A percentile compares a stretch with the other conserved stretches of the same genome.
These are phyloP conservation scores for Zaprionus kolodkinae DNA, from an alignment of 1,140 invertebrate genomes.

Conservation along the genomic window DNA sequence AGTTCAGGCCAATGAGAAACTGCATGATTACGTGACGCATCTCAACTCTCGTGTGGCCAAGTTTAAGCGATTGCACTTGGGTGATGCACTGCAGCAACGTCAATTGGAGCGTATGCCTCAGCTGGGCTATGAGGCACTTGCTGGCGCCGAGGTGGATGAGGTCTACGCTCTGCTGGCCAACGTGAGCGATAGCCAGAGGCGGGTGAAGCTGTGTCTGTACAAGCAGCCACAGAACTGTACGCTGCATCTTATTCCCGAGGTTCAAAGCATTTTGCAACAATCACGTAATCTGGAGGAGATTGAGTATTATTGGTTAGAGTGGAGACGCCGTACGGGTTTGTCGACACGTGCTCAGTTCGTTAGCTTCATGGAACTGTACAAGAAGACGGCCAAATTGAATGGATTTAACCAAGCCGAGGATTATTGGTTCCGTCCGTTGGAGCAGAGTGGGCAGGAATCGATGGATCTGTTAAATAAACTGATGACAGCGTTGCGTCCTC, in stretches of 20 bases:
- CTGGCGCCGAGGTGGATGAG: slow-evolving; percentile 22
- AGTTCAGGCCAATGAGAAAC: slow-evolving; percentile 47
- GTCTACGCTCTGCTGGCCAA: slow-evolving; percentile 59
- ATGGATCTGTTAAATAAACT: slow-evolving; percentile 49
- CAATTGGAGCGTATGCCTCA: slow-evolving; percentile 51
- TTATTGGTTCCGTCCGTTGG: slow-evolving; percentile 73
- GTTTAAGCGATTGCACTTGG: slow-evolving; percentile 53
- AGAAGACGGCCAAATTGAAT: slow-evolving; percentile 69
- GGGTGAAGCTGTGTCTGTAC: slow-evolving; percentile 66
- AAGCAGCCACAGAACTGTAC: slow-evolving; percentile 60
- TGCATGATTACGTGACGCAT: slow-evolving; percentile 48
- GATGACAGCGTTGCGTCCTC: slow-evolving; percentile 57
- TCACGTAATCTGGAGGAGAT: slow-evolving; percentile 67
- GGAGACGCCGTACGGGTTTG: slow-evolving; percentile 60
- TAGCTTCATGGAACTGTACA: slow-evolving; percentile 72
- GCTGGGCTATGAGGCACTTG: slow-evolving; percentile 60
- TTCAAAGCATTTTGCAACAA: slow-evolving; percentile 61
- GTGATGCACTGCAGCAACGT: slow-evolving; percentile 44
- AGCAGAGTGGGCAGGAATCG: slow-evolving; percentile 38
- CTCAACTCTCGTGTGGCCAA: slow-evolving; percentile 43
- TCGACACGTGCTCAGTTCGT: slow-evolving; percentile 54
- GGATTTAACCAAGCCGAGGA: slow-evolving; percentile 60
- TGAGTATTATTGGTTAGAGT: slow-evolving; percentile 80
- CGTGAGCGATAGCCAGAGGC: slow-evolving; percentile 68
- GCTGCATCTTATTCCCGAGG: slow-evolving; percentile 66